phyloP scores from a whole-genome alignment of 1,140 invertebrate species.

The Amyelois transitella region DNA sequence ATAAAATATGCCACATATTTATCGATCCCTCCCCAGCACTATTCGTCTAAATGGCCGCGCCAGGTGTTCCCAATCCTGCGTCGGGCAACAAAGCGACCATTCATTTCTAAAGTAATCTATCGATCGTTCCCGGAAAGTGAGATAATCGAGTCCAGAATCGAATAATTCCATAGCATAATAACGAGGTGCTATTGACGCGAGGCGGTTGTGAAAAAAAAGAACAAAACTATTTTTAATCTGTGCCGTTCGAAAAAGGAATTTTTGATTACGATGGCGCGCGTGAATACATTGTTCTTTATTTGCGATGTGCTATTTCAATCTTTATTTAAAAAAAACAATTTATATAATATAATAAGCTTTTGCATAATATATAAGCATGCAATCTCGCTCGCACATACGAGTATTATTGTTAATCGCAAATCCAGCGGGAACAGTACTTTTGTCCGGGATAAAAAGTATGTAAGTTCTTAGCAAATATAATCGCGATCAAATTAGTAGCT shows the following conservation, averaged over 20 bases:
- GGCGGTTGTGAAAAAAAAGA: conserved; percentile 18
- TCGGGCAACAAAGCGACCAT: conserved; percentile 30
- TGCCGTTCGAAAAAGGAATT: neutral
- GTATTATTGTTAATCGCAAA: too few species aligned
- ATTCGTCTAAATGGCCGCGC: conserved; percentile 16
- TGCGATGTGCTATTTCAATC: neutral
- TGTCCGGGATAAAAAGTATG: too few species aligned
- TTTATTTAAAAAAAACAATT: too few species aligned
- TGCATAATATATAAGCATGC: too few species aligned
- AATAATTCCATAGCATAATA: conserved; percentile 48
- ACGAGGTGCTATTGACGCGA: conserved; percentile 40
- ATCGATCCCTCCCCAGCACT: conserved; percentile 12
- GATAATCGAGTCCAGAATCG: conserved; percentile 40
- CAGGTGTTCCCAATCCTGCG: conserved; percentile 31
- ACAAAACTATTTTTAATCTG: neutral
- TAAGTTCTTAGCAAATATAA: too few species aligned
- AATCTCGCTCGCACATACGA: too few species aligned
- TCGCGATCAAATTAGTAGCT: too few species aligned
- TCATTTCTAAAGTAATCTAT: conserved; percentile 32
- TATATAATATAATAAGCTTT: too few species aligned
- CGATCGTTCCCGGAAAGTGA: conserved; percentile 36
- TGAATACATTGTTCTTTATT: neutral
- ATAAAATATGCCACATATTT: conserved; percentile 8
- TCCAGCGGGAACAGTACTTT: too few species aligned
- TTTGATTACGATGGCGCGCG: neutral